A percentile compares a stretch with the other conserved stretches of the same genome.
Conservation (phyloP, 2,797 vertebrate species). For the Vireo griseus region DNA sequence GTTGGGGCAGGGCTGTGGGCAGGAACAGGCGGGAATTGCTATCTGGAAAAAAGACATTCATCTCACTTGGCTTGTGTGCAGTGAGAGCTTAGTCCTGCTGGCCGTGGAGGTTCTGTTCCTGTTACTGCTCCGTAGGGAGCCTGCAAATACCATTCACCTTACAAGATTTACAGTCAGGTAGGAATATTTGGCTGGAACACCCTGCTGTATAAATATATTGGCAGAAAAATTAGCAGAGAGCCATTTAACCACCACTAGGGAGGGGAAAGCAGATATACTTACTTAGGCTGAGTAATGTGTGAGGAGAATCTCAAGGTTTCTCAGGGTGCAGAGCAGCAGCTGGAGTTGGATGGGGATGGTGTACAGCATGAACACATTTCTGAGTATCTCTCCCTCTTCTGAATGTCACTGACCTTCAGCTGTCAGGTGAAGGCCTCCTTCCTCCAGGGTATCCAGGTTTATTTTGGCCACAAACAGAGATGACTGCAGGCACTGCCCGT, state of each 20-base stretch:
- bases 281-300: neutral
- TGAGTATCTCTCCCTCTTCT: neutral
- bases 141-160: neutral
- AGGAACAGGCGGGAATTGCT: neutral
- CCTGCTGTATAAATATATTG: neutral
- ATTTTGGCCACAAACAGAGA: neutral
- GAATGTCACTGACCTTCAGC: neutral
- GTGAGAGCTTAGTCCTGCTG: neutral
- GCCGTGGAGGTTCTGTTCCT: neutral
- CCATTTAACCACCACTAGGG: neutral
- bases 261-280: neutral
- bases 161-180: neutral
- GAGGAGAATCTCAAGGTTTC: neutral
- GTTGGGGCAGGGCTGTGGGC: neutral
- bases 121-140: accelerated
- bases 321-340: neutral
- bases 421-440: neutral
- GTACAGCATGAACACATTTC: accelerated
- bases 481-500: neutral
- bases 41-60: neutral
- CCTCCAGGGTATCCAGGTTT: neutral
- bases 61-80: neutral
- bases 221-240: neutral
- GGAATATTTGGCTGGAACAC: neutral
- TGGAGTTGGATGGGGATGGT: neutral